Evolutionary conservation across 2,113 vertebrate genomes (phyloP).

Genomic region (Clarias batrachus): DNA sequence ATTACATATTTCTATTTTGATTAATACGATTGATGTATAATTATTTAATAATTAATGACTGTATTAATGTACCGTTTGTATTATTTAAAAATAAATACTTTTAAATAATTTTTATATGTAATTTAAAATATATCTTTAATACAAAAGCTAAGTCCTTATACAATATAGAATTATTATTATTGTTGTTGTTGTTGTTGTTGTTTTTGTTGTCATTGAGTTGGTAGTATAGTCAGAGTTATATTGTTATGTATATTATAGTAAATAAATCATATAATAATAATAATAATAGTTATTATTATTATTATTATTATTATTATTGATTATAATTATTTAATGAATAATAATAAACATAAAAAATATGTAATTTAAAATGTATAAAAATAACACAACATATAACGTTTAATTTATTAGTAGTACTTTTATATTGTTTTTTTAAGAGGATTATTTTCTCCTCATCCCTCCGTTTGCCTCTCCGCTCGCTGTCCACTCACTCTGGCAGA

Average conservation of each 20-base stretch:
- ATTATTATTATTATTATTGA: neutral
- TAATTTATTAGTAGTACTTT: neutral
- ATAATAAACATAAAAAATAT: too few species aligned
- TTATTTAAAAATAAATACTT: neutral
- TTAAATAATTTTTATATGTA: too few species aligned
- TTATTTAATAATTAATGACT: neutral
- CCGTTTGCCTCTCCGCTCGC: neutral
- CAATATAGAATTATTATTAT: too few species aligned
- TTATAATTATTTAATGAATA: neutral
- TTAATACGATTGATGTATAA: neutral
- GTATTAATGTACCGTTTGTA: neutral
- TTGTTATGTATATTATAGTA: too few species aligned
- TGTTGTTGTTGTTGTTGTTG: too few species aligned
- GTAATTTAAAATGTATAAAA: neutral
- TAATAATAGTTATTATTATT: too few species aligned
- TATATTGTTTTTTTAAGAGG: neutral
- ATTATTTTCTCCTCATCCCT: neutral
- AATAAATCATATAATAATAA: too few species aligned
- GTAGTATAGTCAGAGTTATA: too few species aligned
- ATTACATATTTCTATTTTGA: neutral
- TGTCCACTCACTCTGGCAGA: constrained; percentile 28
- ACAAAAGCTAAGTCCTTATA: too few species aligned
- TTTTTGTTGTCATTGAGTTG: too few species aligned
- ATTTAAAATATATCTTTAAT: too few species aligned
- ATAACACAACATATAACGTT: too few species aligned